Evolutionary conservation across 2,888 invertebrate genomes (phyloP).

Genomic region (Tipula lateralis): DNA sequence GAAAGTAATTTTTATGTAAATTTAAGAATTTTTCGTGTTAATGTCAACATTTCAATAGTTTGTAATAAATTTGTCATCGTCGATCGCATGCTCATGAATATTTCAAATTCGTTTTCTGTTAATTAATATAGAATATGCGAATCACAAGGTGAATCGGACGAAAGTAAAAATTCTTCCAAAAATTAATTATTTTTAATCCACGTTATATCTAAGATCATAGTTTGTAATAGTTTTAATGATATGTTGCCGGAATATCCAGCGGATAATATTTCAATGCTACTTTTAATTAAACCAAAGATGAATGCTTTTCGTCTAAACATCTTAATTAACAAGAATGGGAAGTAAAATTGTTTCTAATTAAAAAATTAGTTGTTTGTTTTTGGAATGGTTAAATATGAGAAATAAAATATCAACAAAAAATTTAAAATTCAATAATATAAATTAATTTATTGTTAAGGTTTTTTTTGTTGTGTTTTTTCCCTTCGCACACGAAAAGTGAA

Average conservation of each 20-base stretch:
- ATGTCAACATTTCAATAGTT: not conserved
- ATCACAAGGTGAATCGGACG: not conserved
- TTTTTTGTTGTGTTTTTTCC: not conserved
- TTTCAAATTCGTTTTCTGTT: not conserved
- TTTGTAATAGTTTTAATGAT: not conserved
- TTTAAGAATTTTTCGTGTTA: not conserved
- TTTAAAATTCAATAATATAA: not conserved
- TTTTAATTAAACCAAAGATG: not conserved
- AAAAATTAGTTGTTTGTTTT: not conserved
- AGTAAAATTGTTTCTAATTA: not conserved
- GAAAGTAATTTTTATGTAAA: not conserved
- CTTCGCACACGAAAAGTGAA: not conserved
- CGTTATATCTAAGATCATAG: not conserved
- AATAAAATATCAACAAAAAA: not conserved
- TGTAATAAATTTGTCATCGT: not conserved
- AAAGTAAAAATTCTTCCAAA: not conserved
- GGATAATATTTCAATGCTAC: not conserved
- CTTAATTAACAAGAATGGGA: not conserved
- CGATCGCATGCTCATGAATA: not conserved
- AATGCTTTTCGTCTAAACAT: not conserved
- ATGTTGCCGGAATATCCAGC: not conserved
- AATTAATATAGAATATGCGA: not conserved
- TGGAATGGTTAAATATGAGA: not conserved
- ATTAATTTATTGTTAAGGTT: not conserved
- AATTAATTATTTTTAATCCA: not conserved